A percentile compares a stretch with the other conserved stretches of the same genome.
Evolutionary conservation across 2,888 invertebrate species (phyloP).

Genomic region (Diarsia rubi): DNA sequence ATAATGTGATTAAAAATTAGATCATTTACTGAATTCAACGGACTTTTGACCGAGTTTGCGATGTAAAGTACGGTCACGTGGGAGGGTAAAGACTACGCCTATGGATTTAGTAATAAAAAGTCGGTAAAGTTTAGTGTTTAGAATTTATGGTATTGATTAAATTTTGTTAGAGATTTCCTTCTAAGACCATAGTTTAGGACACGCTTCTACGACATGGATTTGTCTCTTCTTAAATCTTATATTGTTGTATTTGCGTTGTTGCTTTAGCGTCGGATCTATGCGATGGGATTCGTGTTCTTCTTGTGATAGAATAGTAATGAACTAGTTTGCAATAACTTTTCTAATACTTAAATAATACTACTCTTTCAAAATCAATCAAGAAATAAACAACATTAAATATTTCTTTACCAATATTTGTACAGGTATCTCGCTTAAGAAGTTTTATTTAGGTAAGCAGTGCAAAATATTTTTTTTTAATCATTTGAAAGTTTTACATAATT

Average conservation of each 20-base stretch:
- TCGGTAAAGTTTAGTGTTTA: conserved; percentile 87
- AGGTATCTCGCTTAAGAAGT: conserved; percentile 33
- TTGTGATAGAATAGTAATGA: conserved; percentile 9
- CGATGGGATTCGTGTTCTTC: conserved; percentile 7
- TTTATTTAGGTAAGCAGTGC: conserved; percentile 54
- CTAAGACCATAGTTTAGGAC: background rate
- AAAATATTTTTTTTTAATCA: conserved; percentile 22
- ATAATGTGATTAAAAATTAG: conserved; percentile 75
- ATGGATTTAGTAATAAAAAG: conserved; percentile 90
- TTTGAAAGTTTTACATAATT: conserved; percentile 14
- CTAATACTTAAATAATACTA: conserved; percentile 4
- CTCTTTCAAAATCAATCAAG: conserved; percentile 2
- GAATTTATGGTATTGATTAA: conserved; percentile 60
- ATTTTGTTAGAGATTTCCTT: conserved; percentile 39
- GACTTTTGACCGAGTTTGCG: conserved; percentile 77
- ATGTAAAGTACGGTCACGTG: conserved; percentile 81
- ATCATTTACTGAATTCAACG: conserved; percentile 67
- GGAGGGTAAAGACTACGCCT: conserved; percentile 84
- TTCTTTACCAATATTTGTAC: conserved; percentile 12
- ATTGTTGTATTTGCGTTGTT: conserved; percentile 8
- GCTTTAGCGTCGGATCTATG: conserved; percentile 4
- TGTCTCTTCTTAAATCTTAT: background rate
- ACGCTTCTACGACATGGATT: background rate
- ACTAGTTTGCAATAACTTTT: conserved; percentile 9
- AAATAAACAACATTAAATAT: background rate